Base-by-base conservation (phyloP, 2,797 vertebrate species). In the Amniataba percoides region DNA sequence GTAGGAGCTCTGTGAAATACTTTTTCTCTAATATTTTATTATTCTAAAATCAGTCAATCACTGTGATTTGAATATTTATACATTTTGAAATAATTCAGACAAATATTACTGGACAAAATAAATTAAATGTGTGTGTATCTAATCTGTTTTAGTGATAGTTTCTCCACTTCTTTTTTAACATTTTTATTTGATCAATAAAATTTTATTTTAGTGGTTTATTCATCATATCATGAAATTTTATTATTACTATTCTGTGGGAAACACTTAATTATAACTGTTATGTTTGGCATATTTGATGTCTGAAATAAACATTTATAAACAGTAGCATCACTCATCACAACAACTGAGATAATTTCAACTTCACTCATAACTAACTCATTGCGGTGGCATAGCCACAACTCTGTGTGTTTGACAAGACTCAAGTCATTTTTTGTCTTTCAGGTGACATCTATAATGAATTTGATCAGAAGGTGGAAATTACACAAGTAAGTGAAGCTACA, bases 371-470 rank as follows among this genome's bases (percentile, higher is more conserved):
- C 48, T 0, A 70, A 59, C 25, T 10, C 34, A 5, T 64, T 21
- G 25, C 51, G 43, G 8, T 34, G 48, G 4, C 21, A 10, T 3
- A 63, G 8, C 18, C 5, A 58, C 11, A 27, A 34, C 3, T 52
- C 1, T 57, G 5, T 12, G 8, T 27, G 34, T 42, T 49, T 51
- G 3, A 36, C 2, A n/a, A 21, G 8, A 49, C 51, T 43, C n/a
- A 58, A 9, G 4, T 40, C 3, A 31, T 16, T 4, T 27, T 77
- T 77, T 15, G 4, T 71, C 74, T 78, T 83, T 11, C 75, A 97
- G 96, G 95, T 74, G 94, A 96, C 11, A 79, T 94, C 48, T 93
- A 89, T 60, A 92, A 96, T 90, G 95, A 95, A 42, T 89, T 93
- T 85, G 88, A 85, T 51, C 92, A 92, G 81, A 96, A 95, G 93